Base-by-base conservation (phyloP, 2,888 invertebrate genomes). In the Leucophenga montana region DNA sequence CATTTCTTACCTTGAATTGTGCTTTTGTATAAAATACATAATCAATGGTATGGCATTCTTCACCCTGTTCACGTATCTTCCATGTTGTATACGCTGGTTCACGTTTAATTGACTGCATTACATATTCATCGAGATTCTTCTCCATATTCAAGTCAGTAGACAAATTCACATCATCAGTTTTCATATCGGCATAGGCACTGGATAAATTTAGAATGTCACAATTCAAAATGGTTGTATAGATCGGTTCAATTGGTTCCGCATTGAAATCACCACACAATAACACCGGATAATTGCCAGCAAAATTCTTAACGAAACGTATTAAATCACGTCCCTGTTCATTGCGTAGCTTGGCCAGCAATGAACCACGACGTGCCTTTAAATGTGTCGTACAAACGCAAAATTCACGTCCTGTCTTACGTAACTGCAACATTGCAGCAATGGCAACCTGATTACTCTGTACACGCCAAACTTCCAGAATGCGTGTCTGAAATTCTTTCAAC, bases 41-140 rank as follows among this genome's bases (percentile, higher is more conserved):
- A 86, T 95, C 95, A 69, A 94, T 92, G 4, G 94, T 94, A 80
- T 93, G 93, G 75, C 93, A 93, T 54, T 91, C 90, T 86, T 94
- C 94, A 6, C 92, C 92, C 77, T 93, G 92, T 70, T 92, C 93
- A 0, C 94, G 89, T 39, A 92, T 90, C 85, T 94, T 94, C 94
- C 94, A 94, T 0, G 94, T 94, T 0, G 94, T 95, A 84, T 93
- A 95, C 0, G 91, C 89, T 0, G 94, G 94, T 80, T 95, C 94
- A 18, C 89, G 84, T 31, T 89, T 88, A 9, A 88, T 88, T 1
- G 88, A 87, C 13, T 86, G 75, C 16, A 83, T 73, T 3, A 87
- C 76, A 54, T 84, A 83, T 27, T 72, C 70, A 1, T 54, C 70
- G 14, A 65, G 16, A 39, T 68, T 56, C 2, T 69, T 65, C 46